A percentile compares a stretch with the other conserved stretches of the same genome.
These are phyloP conservation scores for Albula goreensis DNA, from an alignment of 2,113 vertebrate genomes.

Conservation along the genomic window DNA sequence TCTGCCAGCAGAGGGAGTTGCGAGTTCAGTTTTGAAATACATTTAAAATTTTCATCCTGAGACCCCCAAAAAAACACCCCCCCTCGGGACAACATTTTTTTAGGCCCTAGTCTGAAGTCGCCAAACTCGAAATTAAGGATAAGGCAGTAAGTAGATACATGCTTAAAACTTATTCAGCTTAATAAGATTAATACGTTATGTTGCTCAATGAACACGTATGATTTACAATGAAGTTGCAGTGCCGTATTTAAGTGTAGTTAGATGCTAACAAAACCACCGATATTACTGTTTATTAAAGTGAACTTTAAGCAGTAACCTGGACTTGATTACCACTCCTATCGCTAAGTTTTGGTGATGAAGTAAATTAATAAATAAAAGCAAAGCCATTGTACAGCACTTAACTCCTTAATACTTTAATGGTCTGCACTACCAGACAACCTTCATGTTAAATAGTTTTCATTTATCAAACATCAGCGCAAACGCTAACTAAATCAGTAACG, in stretches of 20 bases:
- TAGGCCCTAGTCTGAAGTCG: neutral
- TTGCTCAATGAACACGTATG: too few species aligned
- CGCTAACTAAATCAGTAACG: neutral
- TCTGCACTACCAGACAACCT: neutral
- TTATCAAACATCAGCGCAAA: neutral
- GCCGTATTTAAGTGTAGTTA: too few species aligned
- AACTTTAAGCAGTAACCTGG: too few species aligned
- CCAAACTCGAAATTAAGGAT: neutral
- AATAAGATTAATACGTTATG: neutral
- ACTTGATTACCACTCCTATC: neutral
- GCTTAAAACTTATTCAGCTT: neutral
- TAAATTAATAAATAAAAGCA: neutral
- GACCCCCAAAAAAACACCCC: neutral
- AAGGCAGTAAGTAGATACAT: neutral
- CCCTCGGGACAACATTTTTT: neutral
- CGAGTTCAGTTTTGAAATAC: slow-evolving; percentile 23
- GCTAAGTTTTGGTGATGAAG: neutral
- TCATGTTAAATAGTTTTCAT: neutral
- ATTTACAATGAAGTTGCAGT: too few species aligned
- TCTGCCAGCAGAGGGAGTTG: slow-evolving; percentile 45
- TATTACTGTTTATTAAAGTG: too few species aligned
- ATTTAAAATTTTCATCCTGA: neutral
- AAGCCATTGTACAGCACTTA: neutral
- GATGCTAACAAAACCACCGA: too few species aligned
- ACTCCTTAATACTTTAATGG: neutral